Evolutionary conservation across 2,797 vertebrate genomes (phyloP).

Genomic region (Botia kubotai): DNA sequence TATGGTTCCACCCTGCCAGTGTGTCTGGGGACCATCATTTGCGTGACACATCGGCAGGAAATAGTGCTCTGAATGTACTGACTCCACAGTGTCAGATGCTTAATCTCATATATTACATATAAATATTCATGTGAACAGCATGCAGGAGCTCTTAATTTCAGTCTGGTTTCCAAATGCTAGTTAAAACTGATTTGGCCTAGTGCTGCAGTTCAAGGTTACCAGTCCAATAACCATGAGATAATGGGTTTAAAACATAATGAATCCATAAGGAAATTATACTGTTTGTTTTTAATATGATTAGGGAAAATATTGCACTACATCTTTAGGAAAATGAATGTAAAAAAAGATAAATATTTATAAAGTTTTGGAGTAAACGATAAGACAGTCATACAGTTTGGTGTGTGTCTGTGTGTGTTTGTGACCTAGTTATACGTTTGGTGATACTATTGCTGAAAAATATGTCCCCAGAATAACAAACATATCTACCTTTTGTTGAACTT

Average conservation of each 20-base stretch:
- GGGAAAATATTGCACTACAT: neutral
- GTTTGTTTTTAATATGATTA: neutral
- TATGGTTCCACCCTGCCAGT: conserved; percentile 68
- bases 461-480: no score
- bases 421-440: no score
- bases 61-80: conserved; percentile 40
- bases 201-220: conserved; percentile 33
- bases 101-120: conserved; percentile 44
- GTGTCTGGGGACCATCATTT: conserved; percentile 66
- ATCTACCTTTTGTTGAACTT: no score
- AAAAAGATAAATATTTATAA: no score
- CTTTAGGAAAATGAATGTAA: no score
- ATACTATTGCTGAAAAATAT: no score
- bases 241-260: conserved; percentile 8
- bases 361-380: no score
- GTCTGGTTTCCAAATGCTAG: conserved; percentile 14
- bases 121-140: conserved; percentile 50
- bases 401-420: no score
- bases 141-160: conserved; percentile 39
- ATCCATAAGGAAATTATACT: neutral
- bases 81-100: conserved; percentile 59
- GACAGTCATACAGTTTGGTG: no score
- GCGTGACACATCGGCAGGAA: conserved; percentile 44
- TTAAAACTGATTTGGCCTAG: conserved; percentile 28
- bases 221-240: neutral